Conservation (phyloP, 1,140 invertebrate genomes). For the Cydia fagiglandana region DNA sequence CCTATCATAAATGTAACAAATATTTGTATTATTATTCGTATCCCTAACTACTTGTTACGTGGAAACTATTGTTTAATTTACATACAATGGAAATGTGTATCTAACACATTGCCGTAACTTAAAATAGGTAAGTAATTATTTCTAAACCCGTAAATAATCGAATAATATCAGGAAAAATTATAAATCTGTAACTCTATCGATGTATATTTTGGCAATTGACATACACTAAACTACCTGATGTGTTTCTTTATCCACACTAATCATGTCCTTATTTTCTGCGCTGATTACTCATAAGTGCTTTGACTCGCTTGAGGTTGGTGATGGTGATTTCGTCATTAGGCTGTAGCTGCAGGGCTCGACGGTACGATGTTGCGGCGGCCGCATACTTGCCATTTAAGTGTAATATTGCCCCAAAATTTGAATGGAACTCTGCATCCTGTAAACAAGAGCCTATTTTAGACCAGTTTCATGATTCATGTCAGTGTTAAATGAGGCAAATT, state of each 20-base stretch:
- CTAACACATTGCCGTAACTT: conserved; percentile 2
- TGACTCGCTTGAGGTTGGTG: conserved; percentile 92
- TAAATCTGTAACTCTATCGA: conserved; percentile 36
- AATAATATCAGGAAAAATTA: conserved; percentile 35
- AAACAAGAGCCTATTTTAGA: conserved; percentile 48
- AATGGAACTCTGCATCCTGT: conserved; percentile 92
- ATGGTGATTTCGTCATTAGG: conserved; percentile 92
- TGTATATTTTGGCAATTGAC: conserved; percentile 69
- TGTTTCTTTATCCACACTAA: conserved; percentile 36
- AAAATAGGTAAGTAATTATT: not conserved
- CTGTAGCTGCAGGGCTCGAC: conserved; percentile 88
- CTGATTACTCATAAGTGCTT: conserved; percentile 68
- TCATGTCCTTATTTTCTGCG: conserved; percentile 55
- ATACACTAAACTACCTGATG: conserved; percentile 46
- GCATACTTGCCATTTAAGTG: conserved; percentile 94
- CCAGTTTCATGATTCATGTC: no score
- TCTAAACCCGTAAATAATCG: not conserved
- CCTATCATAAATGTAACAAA: conserved; percentile 29
- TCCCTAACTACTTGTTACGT: conserved; percentile 25
- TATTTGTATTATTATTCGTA: conserved; percentile 26
- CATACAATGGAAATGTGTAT: conserved; percentile 13
- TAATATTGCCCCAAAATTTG: conserved; percentile 95
- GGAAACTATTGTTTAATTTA: conserved; percentile 26
- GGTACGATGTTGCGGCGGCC: conserved; percentile 91
- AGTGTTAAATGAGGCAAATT: no score